Conservation (phyloP, 2,888 invertebrate genomes). For the Euphydryas editha region DNA sequence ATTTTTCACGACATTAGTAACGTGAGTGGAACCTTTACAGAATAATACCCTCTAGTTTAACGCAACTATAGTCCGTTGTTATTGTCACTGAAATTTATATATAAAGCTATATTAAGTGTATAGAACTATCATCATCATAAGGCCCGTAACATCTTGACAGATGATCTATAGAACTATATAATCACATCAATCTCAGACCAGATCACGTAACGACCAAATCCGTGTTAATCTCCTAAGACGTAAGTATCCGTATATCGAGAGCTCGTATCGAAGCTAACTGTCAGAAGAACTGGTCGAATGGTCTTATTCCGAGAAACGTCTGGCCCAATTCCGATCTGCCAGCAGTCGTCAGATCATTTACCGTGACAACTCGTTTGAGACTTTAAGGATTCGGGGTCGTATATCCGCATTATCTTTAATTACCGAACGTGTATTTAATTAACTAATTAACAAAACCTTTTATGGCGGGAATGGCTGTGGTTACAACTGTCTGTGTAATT, state of each 20-base stretch:
- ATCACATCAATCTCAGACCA: background rate
- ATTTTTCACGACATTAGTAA: too few relatives aligned
- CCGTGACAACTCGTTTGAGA: conserved; percentile 14
- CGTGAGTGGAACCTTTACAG: too few relatives aligned
- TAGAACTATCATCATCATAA: too few relatives aligned
- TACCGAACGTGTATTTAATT: conserved; percentile 1
- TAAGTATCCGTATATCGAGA: background rate
- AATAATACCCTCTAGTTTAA: too few relatives aligned
- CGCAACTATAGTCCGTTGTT: too few relatives aligned
- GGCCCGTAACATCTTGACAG: too few relatives aligned
- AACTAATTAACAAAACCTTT: background rate
- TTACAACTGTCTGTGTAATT: too few relatives aligned
- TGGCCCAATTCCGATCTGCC: conserved; percentile 20
- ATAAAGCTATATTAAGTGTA: too few relatives aligned
- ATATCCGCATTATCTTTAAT: conserved; percentile 11
- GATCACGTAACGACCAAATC: background rate
- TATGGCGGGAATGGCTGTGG: background rate
- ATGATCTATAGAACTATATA: too few relatives aligned
- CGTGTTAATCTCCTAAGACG: background rate
- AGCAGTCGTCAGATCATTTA: conserved; percentile 11
- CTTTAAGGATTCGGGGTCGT: conserved; percentile 9
- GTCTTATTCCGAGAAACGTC: conserved; percentile 22
- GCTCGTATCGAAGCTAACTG: conserved; percentile 17
- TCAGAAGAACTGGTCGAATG: conserved; percentile 16
- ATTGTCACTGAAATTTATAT: too few relatives aligned